Evolutionary conservation across 1,140 invertebrate genomes (phyloP), one percentile per base, ranked within the genome.

Genomic region (Lasaia peninsularis): DNA sequence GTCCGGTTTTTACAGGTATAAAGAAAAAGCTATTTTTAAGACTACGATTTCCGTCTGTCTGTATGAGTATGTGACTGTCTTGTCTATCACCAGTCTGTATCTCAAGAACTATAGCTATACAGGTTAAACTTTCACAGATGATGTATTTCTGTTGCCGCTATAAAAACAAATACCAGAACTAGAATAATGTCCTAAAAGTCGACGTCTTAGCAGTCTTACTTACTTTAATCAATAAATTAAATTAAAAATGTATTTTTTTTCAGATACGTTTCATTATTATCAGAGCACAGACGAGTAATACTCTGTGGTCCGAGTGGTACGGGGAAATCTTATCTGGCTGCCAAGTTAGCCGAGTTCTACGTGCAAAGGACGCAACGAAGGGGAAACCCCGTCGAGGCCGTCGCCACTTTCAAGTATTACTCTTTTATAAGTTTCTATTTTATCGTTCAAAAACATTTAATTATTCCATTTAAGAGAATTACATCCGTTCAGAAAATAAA

Each of bases 251-350:
- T n/a, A n/a, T 62, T 56, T 40, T 14, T 61, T 66, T 66, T 10
- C 70, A 91, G 91, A 77, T 97, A 97, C 69, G 92, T 97, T 4
- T 94, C 96, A 4, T 89, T 98, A 37, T 83, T 99, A 49, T 94
- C 95, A 18, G 97, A 99, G 76, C 97, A 99, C 88, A 91, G 97
- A 32, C 90, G 98, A 14, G 94, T 99, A 24, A 98, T 99, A 49
- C 88, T 99, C 2, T 98, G 97, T 90, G 98, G 98, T 0, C 97
- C 98, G 1, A 98, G 96, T 76, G 98, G 98, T 28, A 99, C 98
- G 0, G 98, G 98, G 5, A 99, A 99, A 85, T 98, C 97, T 3
- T 98, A 98, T 78, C 88, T 99, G 35, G 98, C 98, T 2, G 95
- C 96, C n/a, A 97, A 98, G 81, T 87, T 99, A 12, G 98, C 98